phyloP scores from a whole-genome alignment of 1,140 invertebrate species.

The Oreohelix idahoensis region DNA sequence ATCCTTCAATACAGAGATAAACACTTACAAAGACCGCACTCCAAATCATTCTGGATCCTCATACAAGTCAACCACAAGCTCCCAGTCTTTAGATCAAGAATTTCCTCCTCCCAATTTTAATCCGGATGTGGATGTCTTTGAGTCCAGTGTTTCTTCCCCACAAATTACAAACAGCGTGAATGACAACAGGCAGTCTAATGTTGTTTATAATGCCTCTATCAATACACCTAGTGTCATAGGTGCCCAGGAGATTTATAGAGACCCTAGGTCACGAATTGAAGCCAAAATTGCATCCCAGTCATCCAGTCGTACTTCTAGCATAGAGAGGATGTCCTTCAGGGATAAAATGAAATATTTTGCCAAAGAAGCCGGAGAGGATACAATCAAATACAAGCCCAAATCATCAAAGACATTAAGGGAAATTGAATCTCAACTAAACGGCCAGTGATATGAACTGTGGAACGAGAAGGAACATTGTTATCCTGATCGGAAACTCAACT shows the following conservation, averaged over 20 bases:
- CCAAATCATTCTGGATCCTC: constrained; percentile 45
- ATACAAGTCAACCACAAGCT: constrained; percentile 38
- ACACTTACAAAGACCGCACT: constrained; percentile 55
- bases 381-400: constrained; percentile 69
- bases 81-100: constrained; percentile 44
- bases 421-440: constrained; percentile 66
- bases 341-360: constrained; percentile 75
- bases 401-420: constrained; percentile 65
- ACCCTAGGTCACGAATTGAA: constrained; percentile 72
- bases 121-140: constrained; percentile 39
- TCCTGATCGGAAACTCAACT: too few relatives aligned
- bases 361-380: constrained; percentile 66
- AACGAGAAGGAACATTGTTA: not conserved
- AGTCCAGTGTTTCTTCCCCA: constrained; percentile 35
- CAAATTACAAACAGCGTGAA: not conserved
- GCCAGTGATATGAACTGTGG: not conserved
- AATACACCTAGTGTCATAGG: constrained; percentile 70
- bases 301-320: constrained; percentile 68
- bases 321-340: constrained; percentile 71
- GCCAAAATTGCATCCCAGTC: constrained; percentile 63
- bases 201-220: constrained; percentile 54
- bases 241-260: constrained; percentile 74
- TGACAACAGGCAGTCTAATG: constrained; percentile 29
- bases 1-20: constrained; percentile 69
- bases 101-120: constrained; percentile 35